A percentile compares a stretch with the other conserved stretches of the same genome.
Conservation (phyloP, 2,113 vertebrate species). For the Daboia siamensis region DNA sequence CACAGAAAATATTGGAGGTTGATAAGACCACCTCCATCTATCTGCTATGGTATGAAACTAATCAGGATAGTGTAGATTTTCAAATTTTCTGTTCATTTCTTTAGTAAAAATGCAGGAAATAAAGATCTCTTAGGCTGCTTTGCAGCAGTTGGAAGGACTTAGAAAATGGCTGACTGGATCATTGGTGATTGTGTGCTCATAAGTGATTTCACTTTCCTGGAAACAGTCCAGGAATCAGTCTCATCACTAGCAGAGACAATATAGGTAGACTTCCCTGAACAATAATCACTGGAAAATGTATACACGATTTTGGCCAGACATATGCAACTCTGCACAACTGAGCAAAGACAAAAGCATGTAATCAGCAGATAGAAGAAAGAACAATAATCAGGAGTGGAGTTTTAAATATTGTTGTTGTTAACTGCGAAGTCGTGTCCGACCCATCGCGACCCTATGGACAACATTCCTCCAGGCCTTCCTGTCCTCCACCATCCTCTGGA, state of each 20-base stretch:
- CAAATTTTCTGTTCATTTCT: background rate
- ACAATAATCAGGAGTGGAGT: background rate
- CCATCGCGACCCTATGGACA: too few species aligned
- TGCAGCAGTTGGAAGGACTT: background rate
- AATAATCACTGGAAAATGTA: background rate
- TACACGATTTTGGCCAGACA: background rate
- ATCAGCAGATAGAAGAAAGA: background rate
- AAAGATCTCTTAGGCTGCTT: background rate
- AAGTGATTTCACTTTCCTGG: background rate
- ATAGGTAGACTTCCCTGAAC: background rate
- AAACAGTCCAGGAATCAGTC: background rate
- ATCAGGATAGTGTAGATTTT: background rate
- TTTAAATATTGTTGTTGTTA: too few species aligned
- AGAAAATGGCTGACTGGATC: background rate
- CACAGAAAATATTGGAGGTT: background rate
- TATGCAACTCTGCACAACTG: background rate
- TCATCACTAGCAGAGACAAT: background rate
- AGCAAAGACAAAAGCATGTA: background rate
- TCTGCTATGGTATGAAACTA: background rate
- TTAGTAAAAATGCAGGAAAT: background rate
- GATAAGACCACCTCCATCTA: background rate
- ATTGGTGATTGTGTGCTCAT: background rate
- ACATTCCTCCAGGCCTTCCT: too few species aligned
- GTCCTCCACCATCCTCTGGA: too few species aligned
- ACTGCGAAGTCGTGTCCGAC: too few species aligned